phyloP scores from a whole-genome alignment of 2,888 invertebrate genomes.

The Rhagonycha lutea region DNA sequence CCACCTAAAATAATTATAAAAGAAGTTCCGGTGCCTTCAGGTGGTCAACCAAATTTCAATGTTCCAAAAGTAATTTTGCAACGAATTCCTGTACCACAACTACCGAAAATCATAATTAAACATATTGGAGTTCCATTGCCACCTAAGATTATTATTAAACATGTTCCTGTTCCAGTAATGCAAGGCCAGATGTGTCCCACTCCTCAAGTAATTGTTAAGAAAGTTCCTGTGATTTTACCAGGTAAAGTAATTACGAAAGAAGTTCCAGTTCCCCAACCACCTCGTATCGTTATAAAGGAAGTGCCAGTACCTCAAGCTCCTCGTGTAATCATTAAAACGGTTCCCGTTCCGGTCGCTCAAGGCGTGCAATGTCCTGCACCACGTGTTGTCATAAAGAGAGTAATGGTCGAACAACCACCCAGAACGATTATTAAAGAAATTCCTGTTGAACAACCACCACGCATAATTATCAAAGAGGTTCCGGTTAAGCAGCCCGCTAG shows the following conservation, averaged over 20 bases:
- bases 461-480: conserved; percentile 13
- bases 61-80: neutral
- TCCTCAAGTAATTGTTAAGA: neutral
- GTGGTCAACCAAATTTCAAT: neutral
- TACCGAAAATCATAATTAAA: neutral
- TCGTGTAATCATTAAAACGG: conserved; percentile 9
- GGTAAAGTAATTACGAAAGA: conserved; percentile 3
- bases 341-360: conserved; percentile 6
- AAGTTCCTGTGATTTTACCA: neutral
- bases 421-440: conserved; percentile 11
- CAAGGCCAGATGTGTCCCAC: neutral
- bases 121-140: neutral
- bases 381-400: conserved; percentile 6
- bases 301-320: conserved; percentile 3
- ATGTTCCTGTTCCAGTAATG: neutral
- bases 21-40: neutral
- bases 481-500: conserved; percentile 9
- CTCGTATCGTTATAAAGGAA: conserved; percentile 5
- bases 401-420: conserved; percentile 16
- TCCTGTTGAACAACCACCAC: conserved; percentile 6
- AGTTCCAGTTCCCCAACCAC: neutral
- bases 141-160: neutral
- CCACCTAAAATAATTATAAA: conserved; percentile 11
- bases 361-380: conserved; percentile 7
- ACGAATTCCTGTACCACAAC: neutral